Evolutionary conservation across 2,888 invertebrate genomes (phyloP), one percentile per base, ranked within the genome.

Genomic region (Epistrophe grossulariae): DNA sequence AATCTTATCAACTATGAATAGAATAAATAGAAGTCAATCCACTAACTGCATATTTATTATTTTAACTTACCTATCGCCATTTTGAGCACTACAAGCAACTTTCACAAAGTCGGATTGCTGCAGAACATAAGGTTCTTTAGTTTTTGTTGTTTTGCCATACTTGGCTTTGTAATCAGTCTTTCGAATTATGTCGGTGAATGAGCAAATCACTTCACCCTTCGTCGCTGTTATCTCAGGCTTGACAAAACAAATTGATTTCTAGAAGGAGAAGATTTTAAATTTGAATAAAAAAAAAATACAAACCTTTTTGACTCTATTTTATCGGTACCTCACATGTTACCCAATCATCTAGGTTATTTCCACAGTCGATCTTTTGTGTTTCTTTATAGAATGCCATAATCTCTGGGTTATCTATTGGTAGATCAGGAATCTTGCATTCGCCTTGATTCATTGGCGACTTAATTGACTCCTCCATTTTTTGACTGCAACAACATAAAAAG

Each of bases 361-460:
- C 94, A 91, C 98, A 98, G 15, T 94, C 92, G 4, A 98, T 93
- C 79, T 90, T 90, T 0, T 94, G 94, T 0, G 95, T 94, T 15
- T 95, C 93, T 13, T 94, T 91, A 80, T 97, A 95, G 89, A 96
- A 97, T 90, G 95, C 95, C 93, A 95, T 95, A 45, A 98, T 95
- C 89, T 96, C 96, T 9, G 95, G 95, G 85, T 96, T 95, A 90
- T 95, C 94, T 43, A 96, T 92, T 9, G 95, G 95, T 80, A 97
- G 92, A 68, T 94, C 92, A 0, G 96, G 96, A 89, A 95, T 94
- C 88, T 94, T 95, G 89, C 96, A 96, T 35, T 94, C 94, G 62
- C 92, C 91, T 76, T 91, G 92, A 90, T 93, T 94, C 74, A 92
- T 91, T 72, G 91, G 89, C 1, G 93, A 92, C 79, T 92, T 91